A percentile compares a stretch with the other conserved stretches of the same genome.
Evolutionary conservation across 2,888 invertebrate species (phyloP).

Genomic region (Drosophila buzzatii): DNA sequence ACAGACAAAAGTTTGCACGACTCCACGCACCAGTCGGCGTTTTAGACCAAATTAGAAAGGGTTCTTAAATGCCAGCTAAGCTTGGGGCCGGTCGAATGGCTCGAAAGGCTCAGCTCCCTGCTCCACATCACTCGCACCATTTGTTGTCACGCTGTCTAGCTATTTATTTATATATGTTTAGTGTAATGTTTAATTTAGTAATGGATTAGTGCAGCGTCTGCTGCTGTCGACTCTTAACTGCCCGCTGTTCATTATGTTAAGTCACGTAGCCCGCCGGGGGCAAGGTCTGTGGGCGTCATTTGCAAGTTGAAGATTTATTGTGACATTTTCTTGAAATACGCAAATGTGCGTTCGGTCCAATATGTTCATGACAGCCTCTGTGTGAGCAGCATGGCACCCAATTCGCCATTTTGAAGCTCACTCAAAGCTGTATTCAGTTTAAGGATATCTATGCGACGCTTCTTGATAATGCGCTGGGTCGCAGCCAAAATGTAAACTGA

Average conservation of each 20-base stretch:
- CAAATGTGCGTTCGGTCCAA: slow-evolving; percentile 22
- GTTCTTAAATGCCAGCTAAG: slow-evolving; percentile 55
- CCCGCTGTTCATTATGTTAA: slow-evolving; percentile 71
- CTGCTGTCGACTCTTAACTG: slow-evolving; percentile 19
- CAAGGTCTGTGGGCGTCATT: slow-evolving; percentile 22
- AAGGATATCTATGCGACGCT: neutral
- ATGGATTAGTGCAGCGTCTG: slow-evolving; percentile 78
- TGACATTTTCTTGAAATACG: slow-evolving; percentile 65
- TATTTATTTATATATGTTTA: slow-evolving; percentile 79
- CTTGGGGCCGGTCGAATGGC: slow-evolving; percentile 16
- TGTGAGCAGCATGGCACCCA: neutral
- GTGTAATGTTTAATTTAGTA: slow-evolving; percentile 84
- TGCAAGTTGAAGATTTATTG: slow-evolving; percentile 75
- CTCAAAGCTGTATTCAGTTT: slow-evolving; percentile 9
- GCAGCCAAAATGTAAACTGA: slow-evolving; percentile 46
- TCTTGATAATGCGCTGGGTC: slow-evolving; percentile 1
- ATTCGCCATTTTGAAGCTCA: slow-evolving; percentile 18
- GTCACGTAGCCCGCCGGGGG: slow-evolving; percentile 69
- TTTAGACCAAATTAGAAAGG: slow-evolving; percentile 73
- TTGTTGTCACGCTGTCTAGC: slow-evolving; percentile 79
- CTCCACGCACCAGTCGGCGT: slow-evolving; percentile 44
- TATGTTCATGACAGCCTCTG: slow-evolving; percentile 30
- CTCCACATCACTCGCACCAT: slow-evolving; percentile 48
- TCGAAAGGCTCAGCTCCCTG: slow-evolving; percentile 11
- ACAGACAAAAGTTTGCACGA: slow-evolving; percentile 69